Evolutionary conservation across 2,888 invertebrate genomes (phyloP).

Genomic region (Harpalus rubripes): DNA sequence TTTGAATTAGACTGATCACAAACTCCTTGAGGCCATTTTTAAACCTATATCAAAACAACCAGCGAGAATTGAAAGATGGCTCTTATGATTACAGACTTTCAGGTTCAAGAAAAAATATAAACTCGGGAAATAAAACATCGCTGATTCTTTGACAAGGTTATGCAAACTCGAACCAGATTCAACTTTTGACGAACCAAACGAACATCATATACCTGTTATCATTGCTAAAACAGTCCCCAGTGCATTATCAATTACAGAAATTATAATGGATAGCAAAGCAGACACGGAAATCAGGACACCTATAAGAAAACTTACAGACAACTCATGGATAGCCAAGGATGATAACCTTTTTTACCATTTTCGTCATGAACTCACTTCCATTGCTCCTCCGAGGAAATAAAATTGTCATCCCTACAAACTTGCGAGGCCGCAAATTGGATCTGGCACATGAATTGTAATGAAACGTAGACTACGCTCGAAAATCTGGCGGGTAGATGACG

Average conservation of each 20-base stretch:
- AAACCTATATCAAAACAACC: background rate
- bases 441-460: too few relatives aligned
- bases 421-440: background rate
- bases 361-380: background rate
- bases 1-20: constrained; percentile 26
- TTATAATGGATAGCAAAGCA: constrained; percentile 12
- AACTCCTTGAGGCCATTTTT: background rate
- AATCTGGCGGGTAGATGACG: constrained; percentile 69
- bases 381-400: constrained; percentile 26
- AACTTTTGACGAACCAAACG: background rate
- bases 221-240: background rate
- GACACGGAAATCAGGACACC: background rate
- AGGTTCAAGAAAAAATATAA: background rate
- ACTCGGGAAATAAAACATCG: constrained; percentile 10
- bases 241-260: background rate
- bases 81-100: background rate
- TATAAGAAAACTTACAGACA: background rate
- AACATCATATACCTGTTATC: background rate
- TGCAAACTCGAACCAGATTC: background rate
- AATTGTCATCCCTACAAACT: constrained; percentile 62
- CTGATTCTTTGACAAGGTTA: constrained; percentile 14
- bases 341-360: constrained; percentile 70
- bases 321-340: constrained; percentile 69
- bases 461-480: too few relatives aligned
- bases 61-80: constrained; percentile 12